Evolutionary conservation across 1,140 invertebrate genomes (phyloP), one percentile per base, ranked within the genome.

Genomic region (Pissodes strobi): DNA sequence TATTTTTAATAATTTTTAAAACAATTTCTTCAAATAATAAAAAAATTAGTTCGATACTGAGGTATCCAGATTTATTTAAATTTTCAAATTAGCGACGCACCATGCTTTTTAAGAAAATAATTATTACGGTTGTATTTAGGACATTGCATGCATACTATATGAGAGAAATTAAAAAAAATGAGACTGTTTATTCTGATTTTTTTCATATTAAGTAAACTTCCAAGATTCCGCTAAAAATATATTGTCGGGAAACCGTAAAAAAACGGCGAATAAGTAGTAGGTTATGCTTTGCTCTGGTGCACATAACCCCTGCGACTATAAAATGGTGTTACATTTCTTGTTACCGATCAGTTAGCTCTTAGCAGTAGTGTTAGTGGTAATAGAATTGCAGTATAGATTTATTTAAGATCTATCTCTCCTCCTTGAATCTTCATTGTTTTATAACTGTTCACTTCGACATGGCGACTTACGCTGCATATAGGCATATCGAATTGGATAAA

Each of bases 401-500:
- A 49, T 27, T 25, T n/a, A 15, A 49, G 17, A 30, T 49, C 38
- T 41, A 6, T 34, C 30, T 34, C 30, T 34, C 30, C 22, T 49
- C 46, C 13, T 30, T 23, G 22, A 49, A 53, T 19, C 27, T 1
- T 13, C 17, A 34, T 58, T 21, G 25, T 58, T 56, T 56, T 58
- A 58, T 58, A 46, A 46, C 41, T 58, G 41, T 58, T 58, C 12
- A 48, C 43, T 58, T 21, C 41, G 25, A 17, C 12, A 88, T 88
- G 86, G 86, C 86, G 59, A 85, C 86, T 63, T 87, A 87, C 78
- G 85, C 86, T 59, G 80, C 85, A 8, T 87, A 86, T 78, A 83
- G 86, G 37, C 86, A 88, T 77, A 83, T 88, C 70, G 86, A 88
- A 73, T 80, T 88, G 61, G 86, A 87, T 79, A 87, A 87, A 71